Base-by-base conservation (phyloP, 2,797 vertebrate genomes). In the Rhinella marina region DNA sequence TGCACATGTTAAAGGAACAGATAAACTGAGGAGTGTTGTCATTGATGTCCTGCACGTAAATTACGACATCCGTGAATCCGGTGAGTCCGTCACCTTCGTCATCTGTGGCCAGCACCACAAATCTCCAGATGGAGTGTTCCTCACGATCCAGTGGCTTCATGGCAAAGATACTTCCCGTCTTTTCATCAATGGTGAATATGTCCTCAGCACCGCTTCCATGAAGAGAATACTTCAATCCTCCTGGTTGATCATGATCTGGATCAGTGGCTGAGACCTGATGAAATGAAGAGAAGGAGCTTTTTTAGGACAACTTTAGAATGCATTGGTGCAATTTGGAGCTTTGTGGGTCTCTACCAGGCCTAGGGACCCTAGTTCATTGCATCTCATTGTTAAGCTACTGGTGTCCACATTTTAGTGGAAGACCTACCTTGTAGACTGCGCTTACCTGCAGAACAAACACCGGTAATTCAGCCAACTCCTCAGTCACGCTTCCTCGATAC, bases 31-130 rank as follows among this genome's bases (percentile, higher is more conserved):
- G 97, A 0, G 96, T 94, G 0, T 97, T 98, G 93, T 98, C 97
- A 10, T 98, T 98, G 90, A 98, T 96, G 91, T 98, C 97, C 95
- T 96, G 96, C 62, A 98, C 96, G 0, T 96, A 97, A 90, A 98
- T 97, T 91, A 98, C 97, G 87, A 98, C 94, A 52, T 98, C 97
- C 0, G 97, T 96, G 94, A 98, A 98, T 68, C 97, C 97, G 0
- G 97, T 98, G 50, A 98, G 95, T 25, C 97, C 97, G 91, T 97
- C 97, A 23, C 97, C 97, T 0, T 94, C 95, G 88, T 98, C 97
- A 48, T 98, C 97, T 0, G 97, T 98, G 48, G 97, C 97, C 92
- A 98, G 77, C 3, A 97, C 96, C 13, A 98, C 96, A 32, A 98
- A 98, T 41, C 96, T 96, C 97, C 97, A 98, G 16, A 97, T 95